Evolutionary conservation across 2,888 invertebrate species (phyloP), one percentile per base, ranked within the genome.

Genomic region (Therioaphis trifolii): DNA sequence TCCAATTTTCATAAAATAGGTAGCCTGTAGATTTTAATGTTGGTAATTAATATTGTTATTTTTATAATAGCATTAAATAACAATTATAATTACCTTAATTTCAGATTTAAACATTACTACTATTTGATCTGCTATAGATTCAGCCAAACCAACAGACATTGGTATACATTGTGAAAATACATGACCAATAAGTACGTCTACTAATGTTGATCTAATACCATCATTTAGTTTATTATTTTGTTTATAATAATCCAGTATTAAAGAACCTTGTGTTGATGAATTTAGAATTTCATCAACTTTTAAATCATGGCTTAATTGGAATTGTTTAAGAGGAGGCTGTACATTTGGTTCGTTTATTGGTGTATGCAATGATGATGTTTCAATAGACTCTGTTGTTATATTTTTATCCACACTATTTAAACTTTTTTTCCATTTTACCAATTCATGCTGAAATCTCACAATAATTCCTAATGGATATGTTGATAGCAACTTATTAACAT

Each of bases 171-270:
- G 21, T 15, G 63, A 18, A 15, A 63, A 1, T 18, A 63, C 7
- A 29, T 63, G 21, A 2, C 63, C 18, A 18, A 63, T 63, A 27
- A 63, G 29, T 15, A 29, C 14, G 29, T 63, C 63, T 15, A 63
- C 63, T 15, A 63, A 29, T 29, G 63, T 63, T 63, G 63, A 11
- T 63, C 29, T 63, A 29, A 63, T 63, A 1, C 63, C 63, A 63
- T 63, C 29, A 29, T 63, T 63, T 4, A 63, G 15, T 29, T 29
- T 63, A 18, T 63, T 63, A 29, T 63, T 29, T 29, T 29, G 21
- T 18, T 15, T 63, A 63, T 63, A 63, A 29, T 63, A 63, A 29
- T 63, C 29, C 14, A 63, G 4, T 63, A 63, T 63, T 15, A 63
- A 15, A 29, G 29, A 29, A 21, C 63, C 63, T 63, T 63, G 29